phyloP scores from a whole-genome alignment of 2,797 vertebrate species.

The Rhinophrynus dorsalis region DNA sequence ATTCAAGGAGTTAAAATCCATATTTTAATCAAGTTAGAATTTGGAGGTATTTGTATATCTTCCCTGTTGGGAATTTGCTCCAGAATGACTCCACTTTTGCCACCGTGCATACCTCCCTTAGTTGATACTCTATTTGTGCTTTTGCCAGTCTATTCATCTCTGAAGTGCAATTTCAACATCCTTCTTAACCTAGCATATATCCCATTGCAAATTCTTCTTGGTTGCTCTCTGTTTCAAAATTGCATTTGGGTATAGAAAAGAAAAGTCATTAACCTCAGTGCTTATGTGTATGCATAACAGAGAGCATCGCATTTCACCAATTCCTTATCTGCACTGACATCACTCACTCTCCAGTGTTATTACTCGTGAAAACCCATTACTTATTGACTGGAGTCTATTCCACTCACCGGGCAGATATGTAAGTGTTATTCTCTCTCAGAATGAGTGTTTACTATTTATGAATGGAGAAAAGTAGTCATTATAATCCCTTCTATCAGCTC shows the following conservation, averaged over 20 bases:
- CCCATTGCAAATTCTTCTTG: conserved; percentile 27
- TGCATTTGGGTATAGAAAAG: conserved; percentile 40
- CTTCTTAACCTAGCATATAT: conserved; percentile 38
- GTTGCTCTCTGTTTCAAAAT: conserved; percentile 37
- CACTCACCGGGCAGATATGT: background rate
- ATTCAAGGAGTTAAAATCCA: too few species aligned
- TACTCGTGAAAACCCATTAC: conserved; percentile 25
- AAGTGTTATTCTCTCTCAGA: background rate
- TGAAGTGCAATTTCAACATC: conserved; percentile 39
- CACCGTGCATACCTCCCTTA: background rate
- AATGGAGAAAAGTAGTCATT: background rate
- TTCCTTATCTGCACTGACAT: conserved; percentile 38
- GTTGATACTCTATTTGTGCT: conserved; percentile 14
- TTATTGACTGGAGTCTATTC: background rate
- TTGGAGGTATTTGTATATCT: too few species aligned
- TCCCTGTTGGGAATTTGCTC: too few species aligned
- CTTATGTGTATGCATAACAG: conserved; percentile 43
- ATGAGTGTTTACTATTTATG: background rate
- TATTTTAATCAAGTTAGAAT: too few species aligned
- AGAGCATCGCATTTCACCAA: conserved; percentile 14
- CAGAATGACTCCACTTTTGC: background rate
- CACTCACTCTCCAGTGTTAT: conserved; percentile 21
- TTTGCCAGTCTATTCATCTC: conserved; percentile 23
- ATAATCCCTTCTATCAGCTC: too few species aligned
- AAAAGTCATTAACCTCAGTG: conserved; percentile 40